A percentile compares a stretch with the other conserved stretches of the same genome.
Conservation (phyloP, 2,888 invertebrate species). For the Coremacera marginata region DNA sequence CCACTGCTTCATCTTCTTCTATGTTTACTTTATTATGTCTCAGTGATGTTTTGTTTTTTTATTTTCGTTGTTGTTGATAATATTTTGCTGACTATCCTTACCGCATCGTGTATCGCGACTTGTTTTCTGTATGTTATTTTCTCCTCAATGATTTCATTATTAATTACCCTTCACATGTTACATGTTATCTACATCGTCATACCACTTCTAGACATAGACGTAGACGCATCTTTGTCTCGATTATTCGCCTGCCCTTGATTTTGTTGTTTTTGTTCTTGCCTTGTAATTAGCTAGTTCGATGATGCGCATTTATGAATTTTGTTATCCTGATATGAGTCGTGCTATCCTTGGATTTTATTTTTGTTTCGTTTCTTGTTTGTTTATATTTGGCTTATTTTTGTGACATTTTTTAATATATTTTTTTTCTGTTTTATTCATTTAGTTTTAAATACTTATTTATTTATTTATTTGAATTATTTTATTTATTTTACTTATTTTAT, state of each 20-base stretch:
- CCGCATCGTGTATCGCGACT: not conserved
- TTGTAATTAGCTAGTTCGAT: constrained; percentile 34
- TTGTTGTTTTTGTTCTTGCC: not conserved
- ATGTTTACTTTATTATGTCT: not conserved
- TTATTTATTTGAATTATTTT: too few relatives aligned
- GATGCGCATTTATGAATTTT: constrained; percentile 17
- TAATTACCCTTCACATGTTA: constrained; percentile 24
- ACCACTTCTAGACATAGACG: not conserved
- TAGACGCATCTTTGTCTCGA: not conserved
- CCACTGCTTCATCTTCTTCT: not conserved
- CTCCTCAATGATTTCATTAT: constrained; percentile 23
- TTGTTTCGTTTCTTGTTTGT: not conserved
- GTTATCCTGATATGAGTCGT: not conserved
- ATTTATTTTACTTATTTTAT: too few relatives aligned
- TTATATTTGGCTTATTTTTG: not conserved
- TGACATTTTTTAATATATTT: too few relatives aligned
- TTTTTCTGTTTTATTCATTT: too few relatives aligned
- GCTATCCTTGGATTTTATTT: not conserved
- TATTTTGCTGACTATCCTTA: not conserved
- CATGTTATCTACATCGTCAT: not conserved
- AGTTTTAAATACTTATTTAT: too few relatives aligned
- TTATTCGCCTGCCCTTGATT: not conserved
- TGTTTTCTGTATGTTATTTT: not conserved
- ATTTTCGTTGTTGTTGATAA: not conserved
- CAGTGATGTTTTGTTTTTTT: not conserved